These are phyloP conservation scores for Drosophila paranaensis DNA, from an alignment of 2,888 invertebrate genomes.

Conservation along the genomic window DNA sequence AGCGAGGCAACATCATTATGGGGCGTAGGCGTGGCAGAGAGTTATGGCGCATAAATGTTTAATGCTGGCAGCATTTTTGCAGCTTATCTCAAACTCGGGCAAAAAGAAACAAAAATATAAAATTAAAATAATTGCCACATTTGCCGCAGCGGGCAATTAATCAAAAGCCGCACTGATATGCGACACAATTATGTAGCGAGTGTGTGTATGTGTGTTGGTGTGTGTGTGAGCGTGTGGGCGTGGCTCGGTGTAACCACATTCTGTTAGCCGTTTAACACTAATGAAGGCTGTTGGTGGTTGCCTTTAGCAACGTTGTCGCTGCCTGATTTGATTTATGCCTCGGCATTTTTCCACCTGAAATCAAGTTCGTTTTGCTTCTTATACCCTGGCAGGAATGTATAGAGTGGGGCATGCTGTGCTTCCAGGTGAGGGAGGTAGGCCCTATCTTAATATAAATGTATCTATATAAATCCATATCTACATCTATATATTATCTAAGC, in stretches of 20 bases:
- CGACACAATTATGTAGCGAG: constrained; percentile 63
- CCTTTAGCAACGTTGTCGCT: constrained; percentile 38
- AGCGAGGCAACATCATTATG: neutral
- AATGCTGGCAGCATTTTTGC: constrained; percentile 39
- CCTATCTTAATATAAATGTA: neutral
- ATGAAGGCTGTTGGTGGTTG: constrained; percentile 53
- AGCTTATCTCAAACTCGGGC: constrained; percentile 65
- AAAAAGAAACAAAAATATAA: constrained; percentile 24
- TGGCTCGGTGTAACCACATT: constrained; percentile 32
- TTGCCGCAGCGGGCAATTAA: constrained; percentile 73
- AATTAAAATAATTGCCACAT: constrained; percentile 80
- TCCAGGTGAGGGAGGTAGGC: too few relatives aligned
- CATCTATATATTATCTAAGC: neutral
- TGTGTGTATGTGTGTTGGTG: neutral
- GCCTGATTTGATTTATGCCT: constrained; percentile 58
- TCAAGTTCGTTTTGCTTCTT: constrained; percentile 9
- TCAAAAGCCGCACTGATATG: constrained; percentile 66
- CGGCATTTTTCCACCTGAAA: constrained; percentile 49
- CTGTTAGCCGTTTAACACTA: constrained; percentile 58
- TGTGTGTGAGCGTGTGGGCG: neutral
- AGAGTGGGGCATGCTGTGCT: neutral
- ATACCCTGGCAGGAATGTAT: neutral
- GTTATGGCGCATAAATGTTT: constrained; percentile 69
- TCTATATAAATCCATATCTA: neutral
- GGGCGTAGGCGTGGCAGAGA: constrained; percentile 29